phyloP scores from a whole-genome alignment of 2,113 vertebrate genomes.

The Serilophus lunatus region DNA sequence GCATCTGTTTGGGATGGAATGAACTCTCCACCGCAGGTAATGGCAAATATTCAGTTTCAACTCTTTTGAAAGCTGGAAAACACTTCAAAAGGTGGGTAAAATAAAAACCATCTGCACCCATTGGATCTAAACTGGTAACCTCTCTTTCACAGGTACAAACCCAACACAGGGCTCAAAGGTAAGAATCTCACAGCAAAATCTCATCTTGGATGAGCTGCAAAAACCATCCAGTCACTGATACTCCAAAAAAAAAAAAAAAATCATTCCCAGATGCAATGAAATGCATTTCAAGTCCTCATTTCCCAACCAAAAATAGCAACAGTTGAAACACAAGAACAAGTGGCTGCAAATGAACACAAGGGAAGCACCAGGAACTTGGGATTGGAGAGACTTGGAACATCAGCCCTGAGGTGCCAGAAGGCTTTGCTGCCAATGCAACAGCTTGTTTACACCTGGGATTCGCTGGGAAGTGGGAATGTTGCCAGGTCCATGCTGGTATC shows the following conservation, averaged over 20 bases:
- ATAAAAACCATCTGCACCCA: background rate
- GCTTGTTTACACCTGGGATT: background rate
- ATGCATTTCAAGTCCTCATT: background rate
- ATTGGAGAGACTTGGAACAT: background rate
- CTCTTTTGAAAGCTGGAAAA: background rate
- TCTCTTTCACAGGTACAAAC: background rate
- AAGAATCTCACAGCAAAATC: background rate
- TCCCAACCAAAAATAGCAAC: background rate
- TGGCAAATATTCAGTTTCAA: background rate
- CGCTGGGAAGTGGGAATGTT: background rate
- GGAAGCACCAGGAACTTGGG: background rate
- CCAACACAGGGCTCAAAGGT: background rate
- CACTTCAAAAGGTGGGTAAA: background rate
- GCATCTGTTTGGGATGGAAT: background rate
- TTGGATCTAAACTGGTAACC: background rate
- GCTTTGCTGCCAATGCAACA: background rate
- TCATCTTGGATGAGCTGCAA: background rate
- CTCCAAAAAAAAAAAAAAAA: background rate
- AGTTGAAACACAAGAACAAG: background rate
- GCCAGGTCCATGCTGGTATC: background rate
- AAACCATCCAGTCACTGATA: background rate
- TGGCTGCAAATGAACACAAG: background rate
- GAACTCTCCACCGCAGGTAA: background rate
- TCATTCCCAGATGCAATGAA: background rate
- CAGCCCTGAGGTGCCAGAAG: background rate